Evolutionary conservation across 2,888 invertebrate genomes (phyloP).

Genomic region (Crepidodera aurea): DNA sequence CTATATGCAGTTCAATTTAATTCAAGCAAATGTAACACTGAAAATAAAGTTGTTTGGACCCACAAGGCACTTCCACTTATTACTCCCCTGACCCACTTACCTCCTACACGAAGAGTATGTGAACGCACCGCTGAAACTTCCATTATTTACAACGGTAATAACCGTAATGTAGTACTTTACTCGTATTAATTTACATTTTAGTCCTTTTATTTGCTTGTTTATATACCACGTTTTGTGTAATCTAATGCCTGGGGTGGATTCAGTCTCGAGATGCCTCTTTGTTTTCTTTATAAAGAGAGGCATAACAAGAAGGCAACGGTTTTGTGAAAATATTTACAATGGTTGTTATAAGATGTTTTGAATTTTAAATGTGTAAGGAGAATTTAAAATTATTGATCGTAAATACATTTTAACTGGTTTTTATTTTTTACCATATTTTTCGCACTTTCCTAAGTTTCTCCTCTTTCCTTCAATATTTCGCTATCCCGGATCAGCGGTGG

Average conservation of each 20-base stretch:
- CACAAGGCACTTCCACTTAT: conserved; percentile 15
- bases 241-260: neutral
- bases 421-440: too few species aligned
- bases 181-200: conserved; percentile 15
- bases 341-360: too few species aligned
- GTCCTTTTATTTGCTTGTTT: conserved; percentile 9
- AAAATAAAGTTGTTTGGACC: conserved; percentile 1
- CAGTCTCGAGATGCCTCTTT: too few species aligned
- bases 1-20: conserved; percentile 4
- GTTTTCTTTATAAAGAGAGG: too few species aligned
- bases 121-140: conserved; percentile 4
- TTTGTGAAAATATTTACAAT: too few species aligned
- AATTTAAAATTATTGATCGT: too few species aligned
- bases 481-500: too few species aligned
- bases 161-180: conserved; percentile 14
- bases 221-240: conserved; percentile 11
- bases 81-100: conserved; percentile 17
- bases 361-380: too few species aligned
- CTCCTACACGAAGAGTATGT: conserved; percentile 7
- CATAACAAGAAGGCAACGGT: too few species aligned
- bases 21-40: conserved; percentile 1
- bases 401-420: too few species aligned
- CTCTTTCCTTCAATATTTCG: too few species aligned
- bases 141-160: conserved; percentile 20
- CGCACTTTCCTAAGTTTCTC: too few species aligned